phyloP scores from a whole-genome alignment of 2,113 vertebrate genomes.

The Alligator sinensis region DNA sequence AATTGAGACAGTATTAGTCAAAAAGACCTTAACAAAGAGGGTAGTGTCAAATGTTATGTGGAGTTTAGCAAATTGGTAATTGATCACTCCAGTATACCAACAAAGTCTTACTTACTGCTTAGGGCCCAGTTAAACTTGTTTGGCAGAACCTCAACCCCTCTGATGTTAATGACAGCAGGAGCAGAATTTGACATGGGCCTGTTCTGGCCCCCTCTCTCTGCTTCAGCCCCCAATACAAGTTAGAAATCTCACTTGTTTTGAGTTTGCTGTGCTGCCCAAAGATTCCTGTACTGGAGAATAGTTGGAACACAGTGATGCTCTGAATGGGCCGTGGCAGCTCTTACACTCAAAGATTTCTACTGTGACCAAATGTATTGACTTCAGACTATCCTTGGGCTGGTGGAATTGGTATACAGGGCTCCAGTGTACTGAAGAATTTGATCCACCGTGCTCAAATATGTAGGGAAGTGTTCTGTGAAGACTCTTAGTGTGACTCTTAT shows the following conservation, averaged over 20 bases:
- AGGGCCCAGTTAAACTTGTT: not conserved
- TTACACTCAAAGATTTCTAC: not conserved
- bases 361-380: not conserved
- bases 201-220: not conserved
- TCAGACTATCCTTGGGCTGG: not conserved
- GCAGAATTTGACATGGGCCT: not conserved
- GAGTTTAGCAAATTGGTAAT: not conserved
- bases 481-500: not conserved
- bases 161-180: not conserved
- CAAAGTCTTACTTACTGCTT: not conserved
- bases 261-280: not conserved
- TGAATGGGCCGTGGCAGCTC: too few species aligned
- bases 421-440: not conserved
- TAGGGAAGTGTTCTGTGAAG: not conserved
- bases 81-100: rapidly evolving
- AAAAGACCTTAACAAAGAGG: not conserved
- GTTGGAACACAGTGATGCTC: not conserved
- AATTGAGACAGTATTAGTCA: not conserved
- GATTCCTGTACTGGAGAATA: not conserved
- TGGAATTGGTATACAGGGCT: not conserved
- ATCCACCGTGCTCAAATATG: rapidly evolving
- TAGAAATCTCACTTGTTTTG: not conserved
- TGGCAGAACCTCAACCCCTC: not conserved
- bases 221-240: not conserved
- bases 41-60: too few species aligned